Evolutionary conservation across 2,113 vertebrate species (phyloP), one percentile per base, ranked within the genome.

Genomic region (Elachura formosa): DNA sequence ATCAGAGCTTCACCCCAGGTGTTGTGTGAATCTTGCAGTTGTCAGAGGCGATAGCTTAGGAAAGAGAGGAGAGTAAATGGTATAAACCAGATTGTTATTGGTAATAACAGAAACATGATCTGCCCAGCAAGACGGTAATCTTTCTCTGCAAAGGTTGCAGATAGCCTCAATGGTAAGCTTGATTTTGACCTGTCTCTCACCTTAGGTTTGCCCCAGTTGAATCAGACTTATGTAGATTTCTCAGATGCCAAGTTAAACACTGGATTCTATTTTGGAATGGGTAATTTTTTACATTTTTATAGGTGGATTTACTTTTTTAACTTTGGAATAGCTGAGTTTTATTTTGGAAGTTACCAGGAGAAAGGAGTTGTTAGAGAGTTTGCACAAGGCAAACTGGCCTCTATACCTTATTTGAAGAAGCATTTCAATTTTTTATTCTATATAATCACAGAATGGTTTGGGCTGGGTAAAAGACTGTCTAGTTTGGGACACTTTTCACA

Each of bases 161-260:
- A 38, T 14, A 71, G 48, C 81, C 76, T 93, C 63, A 31, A 40
- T 22, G 26, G 40, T 55, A 75, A 87, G 74, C 73, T 91, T 92
- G 76, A 86, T 92, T 89, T 92, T 96, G 93, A 95, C 84, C 77
- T 24, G 43, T 55, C 62, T 87, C 59, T 92, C 76, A 90, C 79
- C 75, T 72, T 52, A 86, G 59, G 29, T 69, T 92, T 77, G 63
- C 33, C 51, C 59, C 24, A 31, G 33, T 45, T 79, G 85, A 89
- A 72, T 36, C 23, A 62, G 46, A 24, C 29, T 73, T 72, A 54
- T 18, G 11, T 34, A 61, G 28, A 64, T 76, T 12, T 83, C 54
- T 49, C 9, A 15, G 52, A 21, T 29, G 33, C 58, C 54, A 75
- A 29, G 23, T 69, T 21, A 62, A 19, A 55, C 10, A 56, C 1